Percentiles rank a stretch among this genome's conserved stretches.
These are phyloP conservation scores for Girardinus metallicus DNA, from an alignment of 2,797 vertebrate species.

Conservation along the genomic window DNA sequence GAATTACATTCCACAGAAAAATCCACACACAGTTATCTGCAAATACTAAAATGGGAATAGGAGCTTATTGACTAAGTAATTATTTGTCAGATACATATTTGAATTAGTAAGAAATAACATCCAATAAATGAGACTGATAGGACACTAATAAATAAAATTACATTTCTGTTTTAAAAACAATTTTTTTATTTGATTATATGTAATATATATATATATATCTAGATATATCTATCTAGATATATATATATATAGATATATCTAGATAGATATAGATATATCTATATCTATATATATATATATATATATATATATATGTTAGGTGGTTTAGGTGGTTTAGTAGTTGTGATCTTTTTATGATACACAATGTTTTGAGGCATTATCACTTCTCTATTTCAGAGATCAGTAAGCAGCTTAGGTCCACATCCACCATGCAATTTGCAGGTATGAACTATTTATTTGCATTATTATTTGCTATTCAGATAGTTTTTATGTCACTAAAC, in stretches of 20 bases:
- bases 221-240: no score
- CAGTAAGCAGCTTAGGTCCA: background rate
- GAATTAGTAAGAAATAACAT: background rate
- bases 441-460: background rate
- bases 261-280: no score
- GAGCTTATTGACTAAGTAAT: background rate
- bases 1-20: no score
- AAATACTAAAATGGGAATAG: no score
- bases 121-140: background rate
- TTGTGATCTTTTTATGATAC: background rate
- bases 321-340: background rate
- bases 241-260: no score
- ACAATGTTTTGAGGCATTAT: background rate
- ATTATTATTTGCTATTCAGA: background rate
- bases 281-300: no score
- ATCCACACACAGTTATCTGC: no score
- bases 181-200: no score
- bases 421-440: background rate
- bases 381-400: background rate
- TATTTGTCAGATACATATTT: background rate
- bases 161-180: no score
- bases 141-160: background rate
- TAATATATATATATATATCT: no score
- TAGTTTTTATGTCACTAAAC: background rate
- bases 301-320: no score